Percentiles rank a stretch among this genome's conserved stretches.
Conservation (phyloP, 2,888 invertebrate species). For the Mythimna impura region DNA sequence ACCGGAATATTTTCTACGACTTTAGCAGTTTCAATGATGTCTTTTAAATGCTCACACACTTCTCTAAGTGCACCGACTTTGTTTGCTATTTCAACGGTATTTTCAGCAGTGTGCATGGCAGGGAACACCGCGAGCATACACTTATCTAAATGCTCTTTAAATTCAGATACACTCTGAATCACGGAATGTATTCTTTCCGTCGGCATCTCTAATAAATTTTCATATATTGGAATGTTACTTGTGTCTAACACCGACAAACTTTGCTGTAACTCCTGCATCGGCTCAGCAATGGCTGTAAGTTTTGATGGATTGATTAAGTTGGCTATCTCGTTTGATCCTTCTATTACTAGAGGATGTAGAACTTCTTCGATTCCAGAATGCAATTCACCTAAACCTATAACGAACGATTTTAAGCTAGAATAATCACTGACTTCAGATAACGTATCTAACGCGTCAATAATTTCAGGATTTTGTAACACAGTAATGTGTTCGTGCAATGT, state of each 20-base stretch:
- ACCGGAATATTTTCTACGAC: slow-evolving; percentile 12
- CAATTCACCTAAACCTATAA: slow-evolving; percentile 75
- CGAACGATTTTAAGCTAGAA: slow-evolving; percentile 79
- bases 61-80: slow-evolving; percentile 77
- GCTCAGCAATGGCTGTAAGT: slow-evolving; percentile 80
- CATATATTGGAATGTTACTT: slow-evolving; percentile 83
- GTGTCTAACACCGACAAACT: slow-evolving; percentile 80
- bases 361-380: slow-evolving; percentile 80
- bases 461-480: slow-evolving; percentile 79
- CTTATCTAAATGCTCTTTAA: slow-evolving; percentile 79
- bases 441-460: slow-evolving; percentile 80
- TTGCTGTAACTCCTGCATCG: slow-evolving; percentile 82
- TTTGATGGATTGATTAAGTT: slow-evolving; percentile 73
- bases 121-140: slow-evolving; percentile 78
- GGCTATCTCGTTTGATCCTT: slow-evolving; percentile 74
- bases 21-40: slow-evolving; percentile 72
- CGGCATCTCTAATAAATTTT: slow-evolving; percentile 81
- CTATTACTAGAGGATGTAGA: slow-evolving; percentile 81
- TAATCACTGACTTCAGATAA: slow-evolving; percentile 82
- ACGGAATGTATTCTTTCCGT: slow-evolving; percentile 80
- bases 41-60: slow-evolving; percentile 77
- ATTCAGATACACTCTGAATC: slow-evolving; percentile 76
- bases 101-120: slow-evolving; percentile 77
- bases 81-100: slow-evolving; percentile 79
- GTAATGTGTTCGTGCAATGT: slow-evolving; percentile 80